phyloP scores from a whole-genome alignment of 1,140 invertebrate species.

The Conus betulinus region DNA sequence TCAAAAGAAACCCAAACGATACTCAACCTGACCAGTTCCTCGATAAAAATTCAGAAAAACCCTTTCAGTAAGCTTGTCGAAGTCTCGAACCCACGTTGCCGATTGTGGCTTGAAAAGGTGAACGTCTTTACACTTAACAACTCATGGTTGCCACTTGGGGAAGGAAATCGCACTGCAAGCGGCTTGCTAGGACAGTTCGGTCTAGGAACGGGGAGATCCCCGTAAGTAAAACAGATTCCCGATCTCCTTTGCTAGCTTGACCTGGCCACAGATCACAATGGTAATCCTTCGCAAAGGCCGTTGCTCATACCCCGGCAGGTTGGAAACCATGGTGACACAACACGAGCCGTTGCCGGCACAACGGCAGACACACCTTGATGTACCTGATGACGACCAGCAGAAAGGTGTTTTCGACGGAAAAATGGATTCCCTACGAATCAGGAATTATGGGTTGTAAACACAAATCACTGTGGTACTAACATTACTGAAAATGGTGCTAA shows the following conservation, averaged over 20 bases:
- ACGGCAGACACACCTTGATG: no score
- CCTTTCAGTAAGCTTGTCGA: conserved; percentile 25
- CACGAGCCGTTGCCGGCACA: no score
- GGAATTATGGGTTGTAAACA: no score
- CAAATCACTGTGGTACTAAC: no score
- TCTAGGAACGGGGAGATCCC: conserved; percentile 51
- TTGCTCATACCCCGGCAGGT: background rate
- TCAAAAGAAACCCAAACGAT: background rate
- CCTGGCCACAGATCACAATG: conserved; percentile 50
- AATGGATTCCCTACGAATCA: no score
- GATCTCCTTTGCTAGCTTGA: conserved; percentile 1
- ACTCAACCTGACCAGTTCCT: conserved; percentile 12
- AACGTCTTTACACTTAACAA: conserved; percentile 56
- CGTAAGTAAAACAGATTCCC: conserved; percentile 40
- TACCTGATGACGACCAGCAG: no score
- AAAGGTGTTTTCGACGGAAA: no score
- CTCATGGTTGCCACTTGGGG: conserved; percentile 48
- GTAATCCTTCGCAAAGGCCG: conserved; percentile 29
- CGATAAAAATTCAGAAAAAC: conserved; percentile 5
- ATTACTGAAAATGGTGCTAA: no score
- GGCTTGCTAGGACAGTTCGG: no score
- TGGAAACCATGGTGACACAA: no score
- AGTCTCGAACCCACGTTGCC: conserved; percentile 39
- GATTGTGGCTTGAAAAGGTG: conserved; percentile 47
- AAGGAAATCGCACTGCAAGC: conserved; percentile 40